A percentile compares a stretch with the other conserved stretches of the same genome.
Conservation (phyloP, 1,140 invertebrate species). For the Procambarus virginalis region DNA sequence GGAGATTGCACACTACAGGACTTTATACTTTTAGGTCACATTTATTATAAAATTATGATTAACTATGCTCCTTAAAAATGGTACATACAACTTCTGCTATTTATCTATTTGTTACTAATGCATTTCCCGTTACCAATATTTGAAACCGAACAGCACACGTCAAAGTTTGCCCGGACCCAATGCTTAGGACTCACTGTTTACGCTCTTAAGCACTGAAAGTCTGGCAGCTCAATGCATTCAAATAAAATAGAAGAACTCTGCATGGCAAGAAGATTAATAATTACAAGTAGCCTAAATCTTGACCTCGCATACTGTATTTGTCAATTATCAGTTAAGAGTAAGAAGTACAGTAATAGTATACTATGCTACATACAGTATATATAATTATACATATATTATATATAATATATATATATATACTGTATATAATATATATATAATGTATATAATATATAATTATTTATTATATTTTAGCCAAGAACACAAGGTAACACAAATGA, state of each 20-base stretch:
- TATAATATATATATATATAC: background rate
- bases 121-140: background rate
- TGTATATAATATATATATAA: too few species aligned
- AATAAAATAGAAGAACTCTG: background rate
- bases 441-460: too few species aligned
- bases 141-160: background rate
- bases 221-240: background rate
- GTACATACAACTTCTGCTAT: background rate
- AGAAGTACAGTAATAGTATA: too few species aligned
- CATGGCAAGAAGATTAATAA: background rate
- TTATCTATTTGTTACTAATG: background rate
- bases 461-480: too few species aligned
- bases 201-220: background rate
- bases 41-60: background rate
- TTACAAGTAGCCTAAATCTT: background rate
- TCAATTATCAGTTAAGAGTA: too few species aligned
- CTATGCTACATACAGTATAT: too few species aligned
- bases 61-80: background rate
- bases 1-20: background rate
- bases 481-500: too few species aligned
- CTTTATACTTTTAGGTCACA: background rate
- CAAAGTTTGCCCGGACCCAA: background rate
- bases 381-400: background rate
- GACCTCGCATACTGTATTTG: too few species aligned
- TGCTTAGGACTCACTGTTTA: background rate